A percentile compares a stretch with the other conserved stretches of the same genome.
These are phyloP conservation scores for Diadema setosum DNA, from an alignment of 35 echinoderm and acorn worm species.

Conservation along the genomic window DNA sequence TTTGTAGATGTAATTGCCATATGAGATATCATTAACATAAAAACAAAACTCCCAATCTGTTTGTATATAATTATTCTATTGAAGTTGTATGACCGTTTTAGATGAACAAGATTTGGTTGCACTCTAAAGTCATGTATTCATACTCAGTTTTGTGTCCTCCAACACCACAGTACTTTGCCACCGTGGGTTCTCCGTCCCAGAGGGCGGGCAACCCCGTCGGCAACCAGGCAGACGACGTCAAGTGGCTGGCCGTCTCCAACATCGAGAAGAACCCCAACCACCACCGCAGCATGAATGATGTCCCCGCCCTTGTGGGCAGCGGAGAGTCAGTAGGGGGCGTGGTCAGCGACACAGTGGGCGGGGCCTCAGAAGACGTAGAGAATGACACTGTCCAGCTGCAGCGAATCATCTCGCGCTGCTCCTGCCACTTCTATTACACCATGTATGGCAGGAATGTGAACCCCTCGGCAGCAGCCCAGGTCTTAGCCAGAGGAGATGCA, in stretches of 20 bases:
- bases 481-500: constrained; percentile 51
- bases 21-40: too few species aligned
- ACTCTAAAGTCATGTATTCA: neutral
- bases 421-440: constrained; percentile 83
- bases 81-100: too few species aligned
- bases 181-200: constrained; percentile 68
- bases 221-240: constrained; percentile 46
- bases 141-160: too few species aligned
- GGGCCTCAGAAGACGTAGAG: constrained; percentile 32
- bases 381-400: constrained; percentile 91
- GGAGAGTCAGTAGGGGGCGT: constrained; percentile 97
- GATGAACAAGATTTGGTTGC: too few species aligned
- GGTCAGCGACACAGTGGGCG: constrained; percentile 92
- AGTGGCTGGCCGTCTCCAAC: constrained; percentile 78
- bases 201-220: neutral
- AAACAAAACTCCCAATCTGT: too few species aligned
- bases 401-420: constrained; percentile 84
- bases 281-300: constrained; percentile 46
- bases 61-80: too few species aligned
- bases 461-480: constrained; percentile 68
- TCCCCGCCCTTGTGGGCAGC: constrained; percentile 92
- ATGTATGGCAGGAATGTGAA: constrained; percentile 78
- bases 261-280: constrained; percentile 61
- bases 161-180: constrained; percentile 84
- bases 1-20: too few species aligned